Conservation (phyloP, 2,888 invertebrate genomes). For the Nemotelus nigrinus region DNA sequence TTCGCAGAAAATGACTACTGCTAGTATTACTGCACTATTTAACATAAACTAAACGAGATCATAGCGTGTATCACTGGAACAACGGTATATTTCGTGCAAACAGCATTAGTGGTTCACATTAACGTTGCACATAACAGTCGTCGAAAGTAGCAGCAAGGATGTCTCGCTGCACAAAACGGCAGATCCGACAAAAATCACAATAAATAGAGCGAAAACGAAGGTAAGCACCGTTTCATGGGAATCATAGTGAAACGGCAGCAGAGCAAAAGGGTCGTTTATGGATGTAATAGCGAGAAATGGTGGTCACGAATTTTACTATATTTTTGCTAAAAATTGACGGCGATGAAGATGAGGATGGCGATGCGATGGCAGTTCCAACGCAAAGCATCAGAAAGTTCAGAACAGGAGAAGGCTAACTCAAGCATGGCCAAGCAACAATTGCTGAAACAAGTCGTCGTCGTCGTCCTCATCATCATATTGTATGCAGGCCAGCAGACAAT, state of each 20-base stretch:
- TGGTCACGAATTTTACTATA: conserved; percentile 42
- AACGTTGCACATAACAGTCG: conserved; percentile 9
- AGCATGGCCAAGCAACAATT: background rate
- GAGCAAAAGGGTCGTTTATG: conserved; percentile 27
- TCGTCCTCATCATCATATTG: too few species aligned
- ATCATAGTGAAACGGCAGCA: background rate
- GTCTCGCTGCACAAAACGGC: background rate
- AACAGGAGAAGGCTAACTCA: background rate
- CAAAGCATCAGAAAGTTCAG: too few species aligned
- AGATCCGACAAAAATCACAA: background rate
- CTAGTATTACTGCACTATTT: conserved; percentile 4
- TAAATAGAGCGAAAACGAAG: background rate
- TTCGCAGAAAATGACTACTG: conserved; percentile 2
- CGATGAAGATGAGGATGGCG: background rate
- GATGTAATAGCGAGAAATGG: conserved; percentile 41
- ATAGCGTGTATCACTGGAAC: background rate
- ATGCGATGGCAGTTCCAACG: background rate
- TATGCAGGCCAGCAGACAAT: conserved; percentile 24
- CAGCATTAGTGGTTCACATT: background rate
- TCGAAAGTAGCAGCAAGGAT: background rate
- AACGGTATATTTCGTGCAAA: conserved; percentile 25
- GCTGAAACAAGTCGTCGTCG: conserved; percentile 18
- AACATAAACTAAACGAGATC: conserved; percentile 5
- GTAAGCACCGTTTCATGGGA: background rate
- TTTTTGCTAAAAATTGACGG: conserved; percentile 20